phyloP scores from a whole-genome alignment of 2,888 invertebrate species.

The Pinctada fucata region DNA sequence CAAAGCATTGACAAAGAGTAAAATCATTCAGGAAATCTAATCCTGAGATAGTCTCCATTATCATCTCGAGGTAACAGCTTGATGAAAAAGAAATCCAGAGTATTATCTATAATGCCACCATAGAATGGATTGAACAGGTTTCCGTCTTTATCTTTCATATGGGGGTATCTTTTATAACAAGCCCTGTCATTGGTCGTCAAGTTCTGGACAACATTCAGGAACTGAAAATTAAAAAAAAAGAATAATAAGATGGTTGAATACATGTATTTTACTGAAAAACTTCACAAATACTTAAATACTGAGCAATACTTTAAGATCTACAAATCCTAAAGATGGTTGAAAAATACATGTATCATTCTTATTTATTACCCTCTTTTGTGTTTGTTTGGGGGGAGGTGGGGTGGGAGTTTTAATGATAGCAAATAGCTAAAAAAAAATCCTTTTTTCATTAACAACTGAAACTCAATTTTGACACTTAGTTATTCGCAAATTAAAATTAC shows the following conservation, averaged over 20 bases:
- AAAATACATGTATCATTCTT: no score
- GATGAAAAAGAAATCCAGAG: slow-evolving; percentile 90
- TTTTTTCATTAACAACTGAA: no score
- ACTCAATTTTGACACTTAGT: no score
- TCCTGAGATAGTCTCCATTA: slow-evolving; percentile 18
- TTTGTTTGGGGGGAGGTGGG: no score
- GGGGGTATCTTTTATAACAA: slow-evolving; percentile 93
- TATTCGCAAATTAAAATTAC: no score
- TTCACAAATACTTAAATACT: no score
- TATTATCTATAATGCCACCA: slow-evolving; percentile 88
- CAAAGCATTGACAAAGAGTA: neutral
- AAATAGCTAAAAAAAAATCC: no score
- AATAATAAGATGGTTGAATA: neutral
- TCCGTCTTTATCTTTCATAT: slow-evolving; percentile 90
- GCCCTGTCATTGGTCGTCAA: slow-evolving; percentile 96
- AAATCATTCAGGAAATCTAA: slow-evolving; percentile 9
- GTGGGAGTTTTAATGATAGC: no score
- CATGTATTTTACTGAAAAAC: no score
- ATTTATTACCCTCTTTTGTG: no score
- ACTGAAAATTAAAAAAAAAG: slow-evolving; percentile 80
- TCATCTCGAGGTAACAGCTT: slow-evolving; percentile 51
- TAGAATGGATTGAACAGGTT: slow-evolving; percentile 93
- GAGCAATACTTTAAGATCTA: neutral
- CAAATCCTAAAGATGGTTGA: neutral
- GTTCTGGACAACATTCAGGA: slow-evolving; percentile 93